Conservation (phyloP, 2,888 invertebrate species). For the Epinotia bilunana region DNA sequence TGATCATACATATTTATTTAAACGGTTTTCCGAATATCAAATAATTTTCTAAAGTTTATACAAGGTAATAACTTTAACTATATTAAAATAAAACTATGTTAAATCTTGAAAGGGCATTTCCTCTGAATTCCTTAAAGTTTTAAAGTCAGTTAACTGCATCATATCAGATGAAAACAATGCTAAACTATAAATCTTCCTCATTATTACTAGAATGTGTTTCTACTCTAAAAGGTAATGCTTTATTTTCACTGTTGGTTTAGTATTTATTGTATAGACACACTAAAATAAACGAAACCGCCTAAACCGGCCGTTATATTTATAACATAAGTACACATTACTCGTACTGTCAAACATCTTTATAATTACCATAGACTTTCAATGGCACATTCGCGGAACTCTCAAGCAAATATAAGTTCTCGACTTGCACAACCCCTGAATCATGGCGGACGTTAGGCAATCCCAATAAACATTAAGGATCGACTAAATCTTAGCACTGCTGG, state of each 20-base stretch:
- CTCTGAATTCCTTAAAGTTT: too few relatives aligned
- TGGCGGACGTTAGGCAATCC: slow-evolving; percentile 64
- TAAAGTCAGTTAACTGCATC: not conserved
- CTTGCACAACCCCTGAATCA: slow-evolving; percentile 66
- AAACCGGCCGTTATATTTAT: not conserved
- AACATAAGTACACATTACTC: slow-evolving; percentile 11
- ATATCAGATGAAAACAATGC: not conserved
- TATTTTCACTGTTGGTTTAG: not conserved
- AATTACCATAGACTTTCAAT: slow-evolving; percentile 25
- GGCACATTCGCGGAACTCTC: slow-evolving; percentile 38
- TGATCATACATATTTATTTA: not conserved
- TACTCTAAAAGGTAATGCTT: not conserved
- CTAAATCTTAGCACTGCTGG: slow-evolving; percentile 12
- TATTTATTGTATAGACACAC: not conserved
- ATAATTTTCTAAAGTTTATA: too few relatives aligned
- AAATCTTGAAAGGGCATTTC: too few relatives aligned
- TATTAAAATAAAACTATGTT: too few relatives aligned
- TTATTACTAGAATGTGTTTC: not conserved
- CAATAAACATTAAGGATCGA: slow-evolving; percentile 64
- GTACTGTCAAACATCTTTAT: slow-evolving; percentile 19
- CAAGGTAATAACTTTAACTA: too few relatives aligned
- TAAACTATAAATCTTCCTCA: not conserved
- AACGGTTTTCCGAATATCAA: too few relatives aligned
- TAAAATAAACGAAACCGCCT: slow-evolving; percentile 5
- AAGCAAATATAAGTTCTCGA: slow-evolving; percentile 50